phyloP scores from a whole-genome alignment of 2,113 vertebrate genomes.

The Trachemys scripta region DNA sequence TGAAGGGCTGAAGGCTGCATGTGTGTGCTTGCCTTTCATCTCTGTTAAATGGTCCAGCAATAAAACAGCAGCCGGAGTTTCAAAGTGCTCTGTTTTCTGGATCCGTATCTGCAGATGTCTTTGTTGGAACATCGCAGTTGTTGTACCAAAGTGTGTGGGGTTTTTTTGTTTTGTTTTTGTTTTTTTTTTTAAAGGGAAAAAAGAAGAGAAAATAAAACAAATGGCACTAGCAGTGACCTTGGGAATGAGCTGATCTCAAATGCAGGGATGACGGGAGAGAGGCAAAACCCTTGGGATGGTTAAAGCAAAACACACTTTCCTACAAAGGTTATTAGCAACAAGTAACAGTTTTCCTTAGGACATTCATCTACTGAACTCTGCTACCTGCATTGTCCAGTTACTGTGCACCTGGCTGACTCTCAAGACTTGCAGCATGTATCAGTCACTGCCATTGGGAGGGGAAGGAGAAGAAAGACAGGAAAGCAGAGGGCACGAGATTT shows the following conservation, averaged over 20 bases:
- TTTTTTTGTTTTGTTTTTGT: too few relatives aligned
- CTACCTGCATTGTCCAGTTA: not conserved
- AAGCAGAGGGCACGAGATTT: not conserved
- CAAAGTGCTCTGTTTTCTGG: constrained; percentile 12
- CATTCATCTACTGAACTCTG: not conserved
- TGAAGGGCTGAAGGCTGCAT: constrained; percentile 31
- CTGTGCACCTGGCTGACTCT: not conserved
- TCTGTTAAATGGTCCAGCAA: constrained; percentile 28
- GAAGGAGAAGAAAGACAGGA: not conserved
- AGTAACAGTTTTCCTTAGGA: not conserved
- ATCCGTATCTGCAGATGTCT: not conserved
- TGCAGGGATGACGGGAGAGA: not conserved
- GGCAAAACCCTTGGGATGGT: not conserved
- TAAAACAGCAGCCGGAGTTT: constrained; percentile 51
- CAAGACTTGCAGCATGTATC: not conserved
- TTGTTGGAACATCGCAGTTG: constrained; percentile 12
- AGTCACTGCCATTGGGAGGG: rapidly evolving
- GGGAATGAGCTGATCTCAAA: constrained; percentile 32
- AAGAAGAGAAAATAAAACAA: not conserved
- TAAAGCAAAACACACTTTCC: not conserved
- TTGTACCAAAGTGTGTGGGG: not conserved
- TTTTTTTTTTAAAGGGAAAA: not conserved
- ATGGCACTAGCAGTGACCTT: not conserved
- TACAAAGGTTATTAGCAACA: not conserved
- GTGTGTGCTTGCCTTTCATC: constrained; percentile 54